Evolutionary conservation across 2,888 invertebrate genomes (phyloP).

Genomic region (Tenthredo mesomela): DNA sequence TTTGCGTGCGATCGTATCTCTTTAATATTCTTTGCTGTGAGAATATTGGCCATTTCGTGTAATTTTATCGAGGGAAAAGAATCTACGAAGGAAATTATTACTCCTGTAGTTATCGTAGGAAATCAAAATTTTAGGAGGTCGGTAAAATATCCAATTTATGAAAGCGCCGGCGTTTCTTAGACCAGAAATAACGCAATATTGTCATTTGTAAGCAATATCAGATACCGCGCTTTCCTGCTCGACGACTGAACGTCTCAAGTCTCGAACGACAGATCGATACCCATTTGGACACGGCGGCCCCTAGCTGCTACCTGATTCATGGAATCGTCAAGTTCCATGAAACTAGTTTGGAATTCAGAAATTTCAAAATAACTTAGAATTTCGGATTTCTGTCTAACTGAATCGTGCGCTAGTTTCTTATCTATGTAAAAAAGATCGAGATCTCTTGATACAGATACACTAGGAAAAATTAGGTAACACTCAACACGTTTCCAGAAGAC

Average conservation of each 20-base stretch:
- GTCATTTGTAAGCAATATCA: background rate
- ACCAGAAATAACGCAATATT: constrained; percentile 22
- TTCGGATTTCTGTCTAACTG: background rate
- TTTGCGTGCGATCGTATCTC: constrained; percentile 30
- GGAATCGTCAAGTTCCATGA: constrained; percentile 18
- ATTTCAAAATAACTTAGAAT: background rate
- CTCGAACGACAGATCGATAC: background rate
- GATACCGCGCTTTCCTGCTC: constrained; percentile 11
- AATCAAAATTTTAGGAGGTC: constrained; percentile 7
- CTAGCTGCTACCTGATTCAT: constrained; percentile 25
- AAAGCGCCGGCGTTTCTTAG: background rate
- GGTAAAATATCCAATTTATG: constrained; percentile 10
- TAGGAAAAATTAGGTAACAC: background rate
- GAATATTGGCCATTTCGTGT: constrained; percentile 25
- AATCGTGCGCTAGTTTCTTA: background rate
- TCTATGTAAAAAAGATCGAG: background rate
- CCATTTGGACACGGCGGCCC: background rate
- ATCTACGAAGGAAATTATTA: background rate
- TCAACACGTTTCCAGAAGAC: background rate
- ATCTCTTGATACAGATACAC: background rate
- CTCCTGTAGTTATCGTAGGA: background rate
- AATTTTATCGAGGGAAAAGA: constrained; percentile 10
- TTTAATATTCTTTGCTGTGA: constrained; percentile 19
- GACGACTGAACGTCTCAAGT: constrained; percentile 10
- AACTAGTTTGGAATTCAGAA: background rate